Conservation (phyloP, 2,888 invertebrate genomes). For the Tetanocera ferruginea region DNA sequence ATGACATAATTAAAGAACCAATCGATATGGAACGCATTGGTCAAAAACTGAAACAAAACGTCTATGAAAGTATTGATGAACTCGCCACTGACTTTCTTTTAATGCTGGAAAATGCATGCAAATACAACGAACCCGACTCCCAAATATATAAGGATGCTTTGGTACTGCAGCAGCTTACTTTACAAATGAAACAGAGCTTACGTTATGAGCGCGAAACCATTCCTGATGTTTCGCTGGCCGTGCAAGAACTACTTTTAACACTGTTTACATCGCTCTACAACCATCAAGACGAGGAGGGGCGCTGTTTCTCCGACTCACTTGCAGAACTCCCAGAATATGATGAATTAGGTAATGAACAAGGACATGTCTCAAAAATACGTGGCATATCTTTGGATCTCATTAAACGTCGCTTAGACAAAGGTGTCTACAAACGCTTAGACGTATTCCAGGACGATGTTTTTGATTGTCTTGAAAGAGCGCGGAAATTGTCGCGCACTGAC, state of each 20-base stretch:
- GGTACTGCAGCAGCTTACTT: constrained; percentile 89
- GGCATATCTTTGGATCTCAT: constrained; percentile 93
- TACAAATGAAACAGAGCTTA: constrained; percentile 92
- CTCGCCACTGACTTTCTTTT: constrained; percentile 89
- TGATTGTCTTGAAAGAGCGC: constrained; percentile 89
- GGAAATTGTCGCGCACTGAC: constrained; percentile 89
- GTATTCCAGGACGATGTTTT: constrained; percentile 98
- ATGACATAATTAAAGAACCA: constrained; percentile 95
- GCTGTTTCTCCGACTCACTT: constrained; percentile 96
- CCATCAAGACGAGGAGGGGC: constrained; percentile 96
- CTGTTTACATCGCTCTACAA: constrained; percentile 95
- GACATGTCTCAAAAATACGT: constrained; percentile 74
- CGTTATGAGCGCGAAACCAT: constrained; percentile 80
- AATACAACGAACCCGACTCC: constrained; percentile 97
- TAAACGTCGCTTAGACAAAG: constrained; percentile 91
- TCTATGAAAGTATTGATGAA: constrained; percentile 87
- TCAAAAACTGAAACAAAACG: constrained; percentile 82
- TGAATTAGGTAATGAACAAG: constrained; percentile 74
- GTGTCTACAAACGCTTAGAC: constrained; percentile 92
- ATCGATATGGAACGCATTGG: constrained; percentile 97
- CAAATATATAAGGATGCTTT: constrained; percentile 97
- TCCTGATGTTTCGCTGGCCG: constrained; percentile 89
- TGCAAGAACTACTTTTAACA: constrained; percentile 91
- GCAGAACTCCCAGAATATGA: constrained; percentile 93
- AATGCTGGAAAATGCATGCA: constrained; percentile 97